Percentiles rank a stretch among this genome's conserved stretches.
These are phyloP conservation scores for Chrysochloris asiatica DNA, from an alignment of 2,113 vertebrate genomes.

Conservation along the genomic window DNA sequence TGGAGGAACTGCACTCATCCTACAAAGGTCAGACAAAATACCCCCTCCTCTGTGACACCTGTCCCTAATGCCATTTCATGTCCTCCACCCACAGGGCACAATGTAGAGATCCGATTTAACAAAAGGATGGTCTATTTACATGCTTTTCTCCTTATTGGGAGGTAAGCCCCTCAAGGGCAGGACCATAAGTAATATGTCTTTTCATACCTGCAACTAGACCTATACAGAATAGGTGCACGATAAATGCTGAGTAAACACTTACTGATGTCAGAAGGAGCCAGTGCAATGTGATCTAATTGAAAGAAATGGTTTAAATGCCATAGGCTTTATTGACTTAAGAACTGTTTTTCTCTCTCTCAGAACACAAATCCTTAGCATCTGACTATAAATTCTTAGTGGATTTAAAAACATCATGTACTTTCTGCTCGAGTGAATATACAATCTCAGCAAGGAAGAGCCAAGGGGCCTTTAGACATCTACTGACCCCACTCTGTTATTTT, in stretches of 20 bases:
- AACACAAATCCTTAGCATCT: conserved; percentile 74
- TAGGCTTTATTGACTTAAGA: conserved; percentile 68
- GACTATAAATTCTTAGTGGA: conserved; percentile 75
- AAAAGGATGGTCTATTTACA: neutral
- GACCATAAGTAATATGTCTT: neutral
- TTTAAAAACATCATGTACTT: conserved; percentile 71
- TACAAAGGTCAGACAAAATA: neutral
- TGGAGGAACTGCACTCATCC: neutral
- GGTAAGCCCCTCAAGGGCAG: neutral
- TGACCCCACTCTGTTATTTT: conserved; percentile 32
- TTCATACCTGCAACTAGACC: neutral
- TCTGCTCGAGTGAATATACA: conserved; percentile 68
- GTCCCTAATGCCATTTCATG: neutral
- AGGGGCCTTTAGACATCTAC: conserved; percentile 33
- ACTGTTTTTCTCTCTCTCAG: conserved; percentile 61
- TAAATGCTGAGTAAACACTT: neutral
- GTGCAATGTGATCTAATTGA: neutral
- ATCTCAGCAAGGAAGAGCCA: conserved; percentile 53
- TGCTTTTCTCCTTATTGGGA: neutral
- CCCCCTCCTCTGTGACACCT: neutral
- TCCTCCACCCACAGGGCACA: neutral
- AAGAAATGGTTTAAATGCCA: conserved; percentile 44
- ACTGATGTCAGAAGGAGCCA: conserved; percentile 7
- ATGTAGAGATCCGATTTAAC: neutral
- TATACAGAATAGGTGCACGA: neutral